Evolutionary conservation across 2,797 vertebrate genomes (phyloP).

Genomic region (Vespertilio murinus): DNA sequence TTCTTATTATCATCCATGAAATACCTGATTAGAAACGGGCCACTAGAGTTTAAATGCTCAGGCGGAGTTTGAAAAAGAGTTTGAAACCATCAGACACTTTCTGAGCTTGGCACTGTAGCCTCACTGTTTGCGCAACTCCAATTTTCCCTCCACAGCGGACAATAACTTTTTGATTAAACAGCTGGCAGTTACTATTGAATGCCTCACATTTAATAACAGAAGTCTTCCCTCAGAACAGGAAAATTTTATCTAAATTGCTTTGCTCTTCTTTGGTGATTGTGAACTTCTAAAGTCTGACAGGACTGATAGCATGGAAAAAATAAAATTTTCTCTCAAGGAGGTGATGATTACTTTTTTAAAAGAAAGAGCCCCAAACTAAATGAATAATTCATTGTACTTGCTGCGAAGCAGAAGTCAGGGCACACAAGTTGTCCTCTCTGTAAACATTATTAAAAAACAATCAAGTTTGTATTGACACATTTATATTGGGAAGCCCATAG

Average conservation of each 20-base stretch:
- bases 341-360: conserved; percentile 78
- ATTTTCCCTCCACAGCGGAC: conserved; percentile 64
- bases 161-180: conserved; percentile 83
- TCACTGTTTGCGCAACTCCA: conserved; percentile 68
- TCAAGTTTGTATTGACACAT: conserved; percentile 75
- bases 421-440: conserved; percentile 65
- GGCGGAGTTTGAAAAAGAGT: conserved; percentile 57
- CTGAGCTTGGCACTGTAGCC: neutral
- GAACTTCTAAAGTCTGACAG: conserved; percentile 70
- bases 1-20: conserved; percentile 59
- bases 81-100: conserved; percentile 57
- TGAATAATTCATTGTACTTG: conserved; percentile 81
- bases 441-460: conserved; percentile 80
- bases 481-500: conserved; percentile 66
- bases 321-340: conserved; percentile 69
- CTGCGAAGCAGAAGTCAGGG: conserved; percentile 72
- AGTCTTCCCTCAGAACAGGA: conserved; percentile 75
- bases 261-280: conserved; percentile 75
- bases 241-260: conserved; percentile 85
- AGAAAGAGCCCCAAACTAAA: conserved; percentile 66
- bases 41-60: conserved; percentile 61
- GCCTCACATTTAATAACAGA: conserved; percentile 80
- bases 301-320: conserved; percentile 66
- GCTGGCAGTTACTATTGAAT: conserved; percentile 74
- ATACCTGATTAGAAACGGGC: conserved; percentile 55